Conservation (phyloP, 2,797 vertebrate genomes). For the Tokudaia tokunoshimensis region DNA sequence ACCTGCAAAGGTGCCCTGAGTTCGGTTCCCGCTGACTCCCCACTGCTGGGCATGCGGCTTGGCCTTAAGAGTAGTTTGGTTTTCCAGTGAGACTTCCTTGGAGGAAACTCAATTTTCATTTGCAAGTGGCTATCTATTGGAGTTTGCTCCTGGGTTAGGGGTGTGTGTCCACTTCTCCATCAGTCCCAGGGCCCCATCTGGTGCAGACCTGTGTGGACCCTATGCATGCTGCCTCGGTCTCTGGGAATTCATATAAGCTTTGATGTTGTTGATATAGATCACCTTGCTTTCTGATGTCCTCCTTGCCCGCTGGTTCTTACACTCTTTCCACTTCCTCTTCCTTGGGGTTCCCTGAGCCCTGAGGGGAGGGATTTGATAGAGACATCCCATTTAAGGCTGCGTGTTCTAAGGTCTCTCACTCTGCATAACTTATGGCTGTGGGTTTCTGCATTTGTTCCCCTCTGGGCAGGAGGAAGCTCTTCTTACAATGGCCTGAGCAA, state of each 20-base stretch:
- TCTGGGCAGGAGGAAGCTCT: background rate
- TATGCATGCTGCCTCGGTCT: background rate
- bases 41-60: background rate
- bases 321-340: background rate
- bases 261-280: background rate
- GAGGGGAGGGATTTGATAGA: background rate
- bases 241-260: background rate
- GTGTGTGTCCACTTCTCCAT: background rate
- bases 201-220: background rate
- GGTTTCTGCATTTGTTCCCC: background rate
- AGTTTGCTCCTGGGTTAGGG: background rate
- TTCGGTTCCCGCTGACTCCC: background rate
- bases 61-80: background rate
- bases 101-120: background rate
- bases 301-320: background rate
- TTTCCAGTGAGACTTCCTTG: background rate
- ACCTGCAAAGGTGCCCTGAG: background rate
- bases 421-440: background rate
- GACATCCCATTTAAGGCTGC: background rate
- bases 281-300: background rate
- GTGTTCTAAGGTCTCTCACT: background rate
- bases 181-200: background rate
- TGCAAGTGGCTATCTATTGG: background rate
- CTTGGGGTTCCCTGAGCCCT: background rate
- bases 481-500: background rate